Conservation (phyloP, 2,797 vertebrate species). For the Acanthornis magna region DNA sequence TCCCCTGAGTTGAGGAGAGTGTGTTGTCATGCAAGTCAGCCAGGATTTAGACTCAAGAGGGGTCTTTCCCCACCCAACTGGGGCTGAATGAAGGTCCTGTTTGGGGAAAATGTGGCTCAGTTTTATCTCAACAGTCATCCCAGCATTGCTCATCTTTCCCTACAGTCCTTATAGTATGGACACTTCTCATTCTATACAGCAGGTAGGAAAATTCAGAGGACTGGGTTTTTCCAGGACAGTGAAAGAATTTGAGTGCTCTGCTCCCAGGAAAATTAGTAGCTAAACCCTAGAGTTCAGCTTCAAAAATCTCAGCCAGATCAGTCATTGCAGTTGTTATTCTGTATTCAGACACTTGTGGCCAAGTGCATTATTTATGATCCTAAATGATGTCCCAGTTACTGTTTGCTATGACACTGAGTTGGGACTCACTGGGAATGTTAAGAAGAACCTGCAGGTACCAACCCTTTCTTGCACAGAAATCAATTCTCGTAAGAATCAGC, state of each 20-base stretch:
- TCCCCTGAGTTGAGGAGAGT: background rate
- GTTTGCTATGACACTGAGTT: background rate
- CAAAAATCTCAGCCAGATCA: background rate
- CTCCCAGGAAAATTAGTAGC: background rate
- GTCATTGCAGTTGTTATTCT: background rate
- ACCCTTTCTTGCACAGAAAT: background rate
- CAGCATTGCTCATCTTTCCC: background rate
- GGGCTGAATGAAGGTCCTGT: background rate
- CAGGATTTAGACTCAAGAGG: background rate
- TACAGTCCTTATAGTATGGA: background rate
- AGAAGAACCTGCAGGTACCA: background rate
- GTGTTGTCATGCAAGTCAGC: background rate
- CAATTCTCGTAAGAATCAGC: background rate
- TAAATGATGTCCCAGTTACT: background rate
- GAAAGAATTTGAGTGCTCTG: background rate
- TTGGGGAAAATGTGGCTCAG: background rate
- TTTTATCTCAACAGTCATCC: background rate
- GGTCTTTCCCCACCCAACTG: background rate
- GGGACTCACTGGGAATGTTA: background rate
- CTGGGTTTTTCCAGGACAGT: background rate
- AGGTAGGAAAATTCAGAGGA: background rate
- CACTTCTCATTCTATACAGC: background rate
- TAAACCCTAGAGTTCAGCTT: background rate
- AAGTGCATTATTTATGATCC: background rate
- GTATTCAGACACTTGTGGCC: background rate